phyloP scores from a whole-genome alignment of 2,113 vertebrate species.

The Amphiprion percula region DNA sequence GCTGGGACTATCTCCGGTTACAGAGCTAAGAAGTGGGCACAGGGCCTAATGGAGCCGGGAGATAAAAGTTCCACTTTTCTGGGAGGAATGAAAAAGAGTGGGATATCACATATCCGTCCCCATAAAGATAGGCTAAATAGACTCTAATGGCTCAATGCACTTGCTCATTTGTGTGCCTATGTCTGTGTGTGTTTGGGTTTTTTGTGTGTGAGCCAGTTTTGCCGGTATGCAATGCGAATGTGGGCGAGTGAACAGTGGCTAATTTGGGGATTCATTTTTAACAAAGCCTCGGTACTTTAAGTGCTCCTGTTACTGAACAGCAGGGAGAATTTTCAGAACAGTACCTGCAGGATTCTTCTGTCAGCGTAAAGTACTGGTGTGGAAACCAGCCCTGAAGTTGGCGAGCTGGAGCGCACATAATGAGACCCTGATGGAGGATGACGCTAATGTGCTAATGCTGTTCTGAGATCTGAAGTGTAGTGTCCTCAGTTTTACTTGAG shows the following conservation, averaged over 20 bases:
- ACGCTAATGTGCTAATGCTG: constrained; percentile 71
- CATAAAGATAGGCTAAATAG: constrained; percentile 38
- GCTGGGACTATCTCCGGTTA: constrained; percentile 47
- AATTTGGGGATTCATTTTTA: constrained; percentile 57
- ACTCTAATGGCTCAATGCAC: constrained; percentile 35
- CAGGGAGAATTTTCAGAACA: constrained; percentile 6
- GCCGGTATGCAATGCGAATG: constrained; percentile 31
- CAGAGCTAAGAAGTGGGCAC: constrained; percentile 48
- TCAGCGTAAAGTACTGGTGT: constrained; percentile 43
- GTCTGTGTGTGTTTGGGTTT: not conserved
- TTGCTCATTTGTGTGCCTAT: not conserved
- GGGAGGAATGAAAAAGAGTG: constrained; percentile 34
- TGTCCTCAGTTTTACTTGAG: constrained; percentile 38
- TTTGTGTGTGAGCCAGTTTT: constrained; percentile 3
- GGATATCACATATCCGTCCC: constrained; percentile 46
- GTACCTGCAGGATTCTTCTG: constrained; percentile 38
- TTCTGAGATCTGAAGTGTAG: constrained; percentile 52
- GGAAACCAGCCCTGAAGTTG: constrained; percentile 21
- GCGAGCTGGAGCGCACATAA: constrained; percentile 49
- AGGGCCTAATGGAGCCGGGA: constrained; percentile 56
- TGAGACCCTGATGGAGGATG: constrained; percentile 70
- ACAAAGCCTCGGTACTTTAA: constrained; percentile 39
- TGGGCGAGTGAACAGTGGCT: constrained; percentile 28
- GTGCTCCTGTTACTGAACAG: constrained; percentile 42
- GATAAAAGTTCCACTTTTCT: constrained; percentile 57